Evolutionary conservation across 2,888 invertebrate species (phyloP).

Genomic region (Pasiphila rectangulata): DNA sequence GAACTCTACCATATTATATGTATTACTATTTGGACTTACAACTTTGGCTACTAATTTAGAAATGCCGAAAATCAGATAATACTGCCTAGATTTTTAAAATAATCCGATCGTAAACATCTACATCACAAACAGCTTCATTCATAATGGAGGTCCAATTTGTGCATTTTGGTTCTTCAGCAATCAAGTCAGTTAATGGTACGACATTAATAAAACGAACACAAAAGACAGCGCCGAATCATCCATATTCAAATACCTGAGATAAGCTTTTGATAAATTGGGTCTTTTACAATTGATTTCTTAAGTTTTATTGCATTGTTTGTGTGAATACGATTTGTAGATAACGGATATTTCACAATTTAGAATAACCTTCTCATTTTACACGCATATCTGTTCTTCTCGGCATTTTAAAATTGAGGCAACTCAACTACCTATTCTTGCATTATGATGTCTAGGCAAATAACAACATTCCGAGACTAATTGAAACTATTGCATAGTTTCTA

Average conservation of each 20-base stretch:
- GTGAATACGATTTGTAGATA: constrained; percentile 32
- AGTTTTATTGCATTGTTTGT: constrained; percentile 41
- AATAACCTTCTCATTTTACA: neutral
- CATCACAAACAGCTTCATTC: constrained; percentile 57
- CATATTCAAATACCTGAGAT: constrained; percentile 56
- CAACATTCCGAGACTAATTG: constrained; percentile 20
- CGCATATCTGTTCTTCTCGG: too few species aligned
- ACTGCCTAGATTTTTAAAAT: constrained; percentile 7
- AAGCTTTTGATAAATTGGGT: constrained; percentile 47
- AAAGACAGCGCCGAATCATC: constrained; percentile 44
- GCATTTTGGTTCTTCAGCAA: constrained; percentile 55
- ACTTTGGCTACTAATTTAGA: too few species aligned
- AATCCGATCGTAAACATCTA: constrained; percentile 47
- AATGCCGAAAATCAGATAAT: constrained; percentile 4
- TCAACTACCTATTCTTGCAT: too few species aligned
- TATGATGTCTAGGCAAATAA: constrained; percentile 17
- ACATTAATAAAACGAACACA: constrained; percentile 65
- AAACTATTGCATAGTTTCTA: constrained; percentile 10
- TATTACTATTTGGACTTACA: too few species aligned
- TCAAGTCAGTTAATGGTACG: constrained; percentile 70
- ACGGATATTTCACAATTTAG: constrained; percentile 18
- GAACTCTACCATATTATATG: too few species aligned
- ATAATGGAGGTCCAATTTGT: constrained; percentile 62
- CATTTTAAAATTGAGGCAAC: too few species aligned
- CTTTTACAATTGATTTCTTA: constrained; percentile 50